phyloP scores from a whole-genome alignment of 2,888 invertebrate genomes.

The Taphrorychus bicolor region DNA sequence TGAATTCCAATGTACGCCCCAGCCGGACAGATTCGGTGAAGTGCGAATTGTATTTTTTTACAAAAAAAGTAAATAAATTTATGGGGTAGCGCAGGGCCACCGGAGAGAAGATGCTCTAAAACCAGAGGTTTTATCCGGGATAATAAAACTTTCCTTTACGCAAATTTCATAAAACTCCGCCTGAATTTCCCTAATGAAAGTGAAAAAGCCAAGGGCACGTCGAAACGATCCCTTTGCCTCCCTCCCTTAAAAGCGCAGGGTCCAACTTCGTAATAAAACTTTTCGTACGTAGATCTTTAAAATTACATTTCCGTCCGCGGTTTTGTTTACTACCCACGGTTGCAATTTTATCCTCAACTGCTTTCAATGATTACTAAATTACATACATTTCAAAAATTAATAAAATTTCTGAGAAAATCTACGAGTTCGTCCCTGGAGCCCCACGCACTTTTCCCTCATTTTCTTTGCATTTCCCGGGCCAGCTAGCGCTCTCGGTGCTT shows the following conservation, averaged over 20 bases:
- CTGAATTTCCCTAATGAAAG: slow-evolving; percentile 53
- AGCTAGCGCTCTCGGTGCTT: slow-evolving; percentile 52
- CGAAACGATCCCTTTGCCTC: slow-evolving; percentile 38
- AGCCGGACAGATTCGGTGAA: neutral
- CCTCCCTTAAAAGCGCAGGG: slow-evolving; percentile 1
- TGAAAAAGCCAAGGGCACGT: slow-evolving; percentile 52
- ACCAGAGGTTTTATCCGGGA: slow-evolving; percentile 42
- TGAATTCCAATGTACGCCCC: neutral
- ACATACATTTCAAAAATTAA: neutral
- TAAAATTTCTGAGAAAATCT: neutral
- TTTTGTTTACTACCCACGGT: too few species aligned
- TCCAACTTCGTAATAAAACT: neutral
- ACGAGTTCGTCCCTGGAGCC: slow-evolving; percentile 15
- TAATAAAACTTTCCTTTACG: slow-evolving; percentile 43
- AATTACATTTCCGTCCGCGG: too few species aligned
- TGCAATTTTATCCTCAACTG: too few species aligned
- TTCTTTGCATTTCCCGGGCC: slow-evolving; percentile 56
- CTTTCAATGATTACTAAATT: too few species aligned
- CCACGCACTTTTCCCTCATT: slow-evolving; percentile 49
- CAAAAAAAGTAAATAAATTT: neutral
- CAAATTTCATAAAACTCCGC: slow-evolving; percentile 44
- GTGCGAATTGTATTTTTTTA: neutral
- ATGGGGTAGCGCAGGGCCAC: neutral
- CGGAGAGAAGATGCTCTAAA: slow-evolving; percentile 24
- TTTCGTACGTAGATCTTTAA: too few species aligned